Evolutionary conservation across 2,888 invertebrate genomes (phyloP), one percentile per base, ranked within the genome.

Genomic region (Hoplodrina ambigua): DNA sequence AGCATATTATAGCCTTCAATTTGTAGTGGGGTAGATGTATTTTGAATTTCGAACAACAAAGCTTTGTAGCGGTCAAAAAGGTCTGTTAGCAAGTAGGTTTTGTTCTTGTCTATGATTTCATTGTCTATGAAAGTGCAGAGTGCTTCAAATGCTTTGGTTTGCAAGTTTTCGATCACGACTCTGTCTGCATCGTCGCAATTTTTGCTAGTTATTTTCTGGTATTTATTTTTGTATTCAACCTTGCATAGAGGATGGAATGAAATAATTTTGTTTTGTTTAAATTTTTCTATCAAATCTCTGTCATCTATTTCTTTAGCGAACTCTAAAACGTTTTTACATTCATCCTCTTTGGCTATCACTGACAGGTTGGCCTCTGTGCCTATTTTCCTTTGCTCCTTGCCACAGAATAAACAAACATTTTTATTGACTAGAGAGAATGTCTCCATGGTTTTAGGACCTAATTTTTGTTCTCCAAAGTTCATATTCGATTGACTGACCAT

Each of bases 31-130:
- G 10, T 56, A 0, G 6, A 17, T 1, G 65, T 8, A 10, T 65
- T 60, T 65, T 75, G 78, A 19, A 78, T 57, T 44, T 78, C 72
- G 49, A 25, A 10, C 5, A 60, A 3, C 15, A 78, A 44, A 0
- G 65, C 56, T 49, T 60, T 72, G 56, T 78, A 78, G 17, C 72
- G 57, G 11, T 78, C 72, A 8, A 56, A 60, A 11, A 75, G 59
- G 7, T 78, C 78, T 0, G 65, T 44, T n/a, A 75, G 11, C 0
- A 72, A 66, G 25, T 25, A 78, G 15, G 30, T 44, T 57, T 78
- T 72, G 13, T 72, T 59, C 10, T 60, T 54, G 10, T 41, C 49
- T 10, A 75, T 30, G 19, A 75, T 75, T 50, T 78, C 11, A 0
- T 75, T 13, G 6, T 66, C 52, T 49, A 75, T 72, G n/a, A 75